phyloP scores from a whole-genome alignment of 2,888 invertebrate species.

The Germaria angustata region DNA sequence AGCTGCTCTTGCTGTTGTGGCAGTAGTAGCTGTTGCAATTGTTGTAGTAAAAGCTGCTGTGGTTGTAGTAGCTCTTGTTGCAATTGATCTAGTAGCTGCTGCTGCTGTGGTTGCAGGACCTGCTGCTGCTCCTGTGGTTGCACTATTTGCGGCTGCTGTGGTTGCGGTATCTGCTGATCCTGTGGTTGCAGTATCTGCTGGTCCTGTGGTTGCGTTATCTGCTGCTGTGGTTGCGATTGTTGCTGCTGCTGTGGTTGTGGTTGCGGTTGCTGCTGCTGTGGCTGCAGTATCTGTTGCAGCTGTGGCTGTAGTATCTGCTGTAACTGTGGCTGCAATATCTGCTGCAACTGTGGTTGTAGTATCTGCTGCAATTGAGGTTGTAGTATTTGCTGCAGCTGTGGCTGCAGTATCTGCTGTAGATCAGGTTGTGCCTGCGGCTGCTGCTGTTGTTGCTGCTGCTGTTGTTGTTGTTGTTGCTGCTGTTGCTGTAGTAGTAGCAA shows the following conservation, averaged over 20 bases:
- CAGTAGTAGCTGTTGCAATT: slow-evolving; percentile 64
- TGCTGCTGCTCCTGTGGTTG: background rate
- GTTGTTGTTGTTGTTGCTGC: background rate
- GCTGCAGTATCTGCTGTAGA: slow-evolving; percentile 9
- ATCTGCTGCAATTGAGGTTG: slow-evolving; percentile 69
- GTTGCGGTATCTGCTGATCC: slow-evolving; percentile 56
- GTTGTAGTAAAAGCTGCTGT: slow-evolving; percentile 70
- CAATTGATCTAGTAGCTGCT: background rate
- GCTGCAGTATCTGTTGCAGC: too few species aligned
- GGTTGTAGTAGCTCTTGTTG: background rate
- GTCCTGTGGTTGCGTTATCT: too few species aligned
- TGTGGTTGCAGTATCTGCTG: too few species aligned
- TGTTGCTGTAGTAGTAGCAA: background rate
- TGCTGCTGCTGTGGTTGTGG: too few species aligned
- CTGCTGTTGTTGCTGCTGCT: slow-evolving; percentile 33
- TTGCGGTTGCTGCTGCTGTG: too few species aligned
- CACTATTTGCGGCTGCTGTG: slow-evolving; percentile 36
- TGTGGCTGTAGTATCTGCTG: too few species aligned
- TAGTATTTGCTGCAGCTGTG: background rate
- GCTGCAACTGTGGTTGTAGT: slow-evolving; percentile 11
- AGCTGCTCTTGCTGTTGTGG: too few species aligned
- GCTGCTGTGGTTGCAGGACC: background rate
- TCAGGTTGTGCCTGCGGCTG: slow-evolving; percentile 26
- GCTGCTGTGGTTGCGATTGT: too few species aligned
- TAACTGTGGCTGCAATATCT: too few species aligned